Evolutionary conservation across 2,888 invertebrate species (phyloP), one percentile per base, ranked within the genome.

Genomic region (Aleiodes leptofemur): DNA sequence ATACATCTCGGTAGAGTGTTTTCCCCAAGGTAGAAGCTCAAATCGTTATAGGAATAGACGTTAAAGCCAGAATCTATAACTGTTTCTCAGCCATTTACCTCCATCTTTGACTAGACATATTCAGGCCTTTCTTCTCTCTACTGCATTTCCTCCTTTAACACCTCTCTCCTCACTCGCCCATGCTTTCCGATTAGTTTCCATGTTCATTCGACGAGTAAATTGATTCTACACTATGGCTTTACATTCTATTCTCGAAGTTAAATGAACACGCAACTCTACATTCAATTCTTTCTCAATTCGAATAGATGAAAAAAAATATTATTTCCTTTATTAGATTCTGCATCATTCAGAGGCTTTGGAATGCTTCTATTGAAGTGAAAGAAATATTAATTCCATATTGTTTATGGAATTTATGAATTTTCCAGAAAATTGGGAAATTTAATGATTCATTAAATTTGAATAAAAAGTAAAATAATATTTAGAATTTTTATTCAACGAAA

Each of bases 181-280:
- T 8, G 64, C 64, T 64, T 64, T 64, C 43, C 64, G 64, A 64
- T 64, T 64, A 64, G 64, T 64, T 64, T 64, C 43, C 64, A 64
- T 64, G 43, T 48, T 64, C 64, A 64, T 64, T 64, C 64, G 43
- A 48, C 64, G 16, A 64, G 43, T 64, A 64, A 64, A 64, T 64
- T 64, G 64, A 64, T 64, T 64, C 29, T 48, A 43, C n/a, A n/a
- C n/a, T n/a, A n/a, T n/a, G n/a, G n/a, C n/a, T n/a, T n/a, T n/a
- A n/a, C 43, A 16, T 23, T 64, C 23, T 23, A 64, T 64, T 64
- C 64, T 14, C 14, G n/a, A 61, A 38, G 14, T 61, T 38, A 14
- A 61, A 43, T 43, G 61, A 43, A 34, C 16, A 61, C 61, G 61
- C 34, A 43, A 61, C 14, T 61, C 43, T 38, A 16, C 38, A 61